Evolutionary conservation across 1,140 invertebrate species (phyloP).

Genomic region (Aphis gossypii): DNA sequence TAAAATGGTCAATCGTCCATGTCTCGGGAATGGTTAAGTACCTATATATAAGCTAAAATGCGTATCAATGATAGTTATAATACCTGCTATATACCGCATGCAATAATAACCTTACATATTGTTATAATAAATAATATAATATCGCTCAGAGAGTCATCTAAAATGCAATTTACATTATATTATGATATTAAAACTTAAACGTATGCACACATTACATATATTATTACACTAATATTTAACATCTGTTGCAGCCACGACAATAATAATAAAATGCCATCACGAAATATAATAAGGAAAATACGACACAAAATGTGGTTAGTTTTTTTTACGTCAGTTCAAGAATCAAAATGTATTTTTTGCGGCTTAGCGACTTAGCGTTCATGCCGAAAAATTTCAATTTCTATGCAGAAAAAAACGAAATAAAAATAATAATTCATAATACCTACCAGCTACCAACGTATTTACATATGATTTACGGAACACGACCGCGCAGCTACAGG

Average conservation of each 20-base stretch:
- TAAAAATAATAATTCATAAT: background rate
- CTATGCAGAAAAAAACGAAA: background rate
- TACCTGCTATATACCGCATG: background rate
- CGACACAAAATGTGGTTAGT: background rate
- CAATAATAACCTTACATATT: background rate
- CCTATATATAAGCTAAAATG: background rate
- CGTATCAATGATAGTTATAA: too few relatives aligned
- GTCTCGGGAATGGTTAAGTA: background rate
- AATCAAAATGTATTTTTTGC: background rate
- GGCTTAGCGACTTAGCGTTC: background rate
- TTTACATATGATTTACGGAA: constrained; percentile 11
- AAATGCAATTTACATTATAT: background rate
- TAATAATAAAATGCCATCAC: background rate
- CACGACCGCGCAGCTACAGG: background rate
- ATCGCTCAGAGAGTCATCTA: background rate
- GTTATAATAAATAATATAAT: background rate
- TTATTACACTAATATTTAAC: background rate
- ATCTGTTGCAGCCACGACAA: background rate
- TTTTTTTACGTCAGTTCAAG: background rate
- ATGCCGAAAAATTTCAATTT: background rate
- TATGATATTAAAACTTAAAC: background rate
- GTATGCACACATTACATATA: background rate
- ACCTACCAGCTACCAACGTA: background rate
- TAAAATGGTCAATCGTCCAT: background rate
- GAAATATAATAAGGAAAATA: background rate